These are phyloP conservation scores for Pelagia noctiluca DNA, from an alignment of 30 jellyfish, hydroid and myxozoan species.

Conservation along the genomic window DNA sequence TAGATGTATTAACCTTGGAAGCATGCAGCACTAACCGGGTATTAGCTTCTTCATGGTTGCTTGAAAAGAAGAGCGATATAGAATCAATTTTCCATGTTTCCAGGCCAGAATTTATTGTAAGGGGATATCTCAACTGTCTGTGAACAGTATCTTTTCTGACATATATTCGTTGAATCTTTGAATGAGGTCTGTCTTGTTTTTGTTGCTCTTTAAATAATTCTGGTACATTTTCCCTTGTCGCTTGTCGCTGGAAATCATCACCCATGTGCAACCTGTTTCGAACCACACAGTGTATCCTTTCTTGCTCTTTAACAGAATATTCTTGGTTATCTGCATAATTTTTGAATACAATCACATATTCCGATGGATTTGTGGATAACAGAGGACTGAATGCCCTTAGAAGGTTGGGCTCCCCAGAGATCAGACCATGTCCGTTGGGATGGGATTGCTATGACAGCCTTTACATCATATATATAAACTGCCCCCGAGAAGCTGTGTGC, in stretches of 20 bases:
- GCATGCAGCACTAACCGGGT: constrained; percentile 10
- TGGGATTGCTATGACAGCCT: constrained; percentile 1
- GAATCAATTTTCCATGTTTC: constrained; percentile 2
- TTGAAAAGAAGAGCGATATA: background rate
- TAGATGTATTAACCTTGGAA: background rate
- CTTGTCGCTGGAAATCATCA: background rate
- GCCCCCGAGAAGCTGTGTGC: background rate
- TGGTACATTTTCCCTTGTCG: background rate
- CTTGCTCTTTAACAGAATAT: constrained; percentile 2
- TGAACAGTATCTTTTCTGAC: too few relatives aligned
- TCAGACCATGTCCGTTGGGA: background rate
- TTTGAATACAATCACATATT: background rate
- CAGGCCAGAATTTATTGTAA: background rate
- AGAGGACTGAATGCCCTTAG: background rate
- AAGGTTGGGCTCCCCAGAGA: constrained; percentile 6
- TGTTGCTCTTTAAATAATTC: background rate
- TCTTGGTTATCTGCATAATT: background rate
- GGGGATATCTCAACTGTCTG: background rate
- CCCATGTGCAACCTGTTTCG: background rate
- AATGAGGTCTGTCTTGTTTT: too few relatives aligned
- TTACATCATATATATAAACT: background rate
- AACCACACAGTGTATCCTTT: background rate
- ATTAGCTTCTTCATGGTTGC: constrained; percentile 2
- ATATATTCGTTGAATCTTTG: too few relatives aligned
- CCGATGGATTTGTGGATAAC: background rate